Evolutionary conservation across 2,888 invertebrate genomes (phyloP), one percentile per base, ranked within the genome.

Genomic region (Meganola albula): DNA sequence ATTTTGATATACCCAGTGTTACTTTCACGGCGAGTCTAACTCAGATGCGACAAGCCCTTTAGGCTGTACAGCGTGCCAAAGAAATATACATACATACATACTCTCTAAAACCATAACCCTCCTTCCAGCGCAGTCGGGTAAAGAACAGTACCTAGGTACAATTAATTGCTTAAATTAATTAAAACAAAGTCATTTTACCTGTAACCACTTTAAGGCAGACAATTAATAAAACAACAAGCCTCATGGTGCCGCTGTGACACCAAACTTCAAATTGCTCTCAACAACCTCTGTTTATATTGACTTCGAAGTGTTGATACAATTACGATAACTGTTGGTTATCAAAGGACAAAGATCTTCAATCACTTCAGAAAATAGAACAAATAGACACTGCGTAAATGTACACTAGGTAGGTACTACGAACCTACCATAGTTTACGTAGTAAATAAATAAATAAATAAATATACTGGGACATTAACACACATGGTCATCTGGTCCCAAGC

Each of bases 221-320:
- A 2, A 12, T 37, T 21, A 55, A 12, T 2, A 46, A 14, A 9
- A 32, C 11, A 9, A 48, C n/a, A 18, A 31, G 38, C n/a, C 32
- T 27, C 57, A 58, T 58, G 33, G 24, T 55, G 20, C n/a, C n/a
- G n/a, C n/a, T n/a, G n/a, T 29, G 37, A 29, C 34, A 10, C 12
- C 12, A 11, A 36, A 31, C 10, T 14, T 30, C 42, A 31, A 31
- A 25, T 18, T 24, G 2, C 21, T 10, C 4, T 24, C n/a, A 1
- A 21, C 21, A 10, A 28, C 8, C 27, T 18, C 11, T 36, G 20
- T 29, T 41, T 51, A 52, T 52, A 52, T 35, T 10, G 6, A 28
- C 29, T 23, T 28, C 38, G 12, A 42, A 41, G 31, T 41, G 40
- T 50, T 51, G 50, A 37, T 39, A 36, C 26, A 27, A 13, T 20